Percentiles rank a stretch among this genome's conserved stretches.
Conservation (phyloP, 2,113 vertebrate genomes). For the Lepisosteus oculatus region DNA sequence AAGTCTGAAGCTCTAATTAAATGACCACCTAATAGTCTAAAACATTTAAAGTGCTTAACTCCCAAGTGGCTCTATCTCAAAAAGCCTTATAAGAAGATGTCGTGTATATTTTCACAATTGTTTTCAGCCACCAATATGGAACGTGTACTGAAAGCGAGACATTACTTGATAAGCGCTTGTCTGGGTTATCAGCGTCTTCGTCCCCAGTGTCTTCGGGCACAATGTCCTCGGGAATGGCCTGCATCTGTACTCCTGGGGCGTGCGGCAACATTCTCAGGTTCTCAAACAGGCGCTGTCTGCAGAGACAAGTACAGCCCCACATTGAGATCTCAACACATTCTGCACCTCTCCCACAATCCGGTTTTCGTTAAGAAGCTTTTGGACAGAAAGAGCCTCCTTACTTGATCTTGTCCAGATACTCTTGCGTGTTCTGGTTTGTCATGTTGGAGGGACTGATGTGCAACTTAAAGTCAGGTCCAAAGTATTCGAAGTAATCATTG, state of each 20-base stretch:
- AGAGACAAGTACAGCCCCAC: not conserved
- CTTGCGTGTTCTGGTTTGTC: slow-evolving; percentile 80
- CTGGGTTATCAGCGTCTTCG: slow-evolving; percentile 86
- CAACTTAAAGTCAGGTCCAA: slow-evolving; percentile 79
- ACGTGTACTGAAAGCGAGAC: not conserved
- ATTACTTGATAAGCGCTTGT: slow-evolving; percentile 92
- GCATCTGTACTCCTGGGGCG: slow-evolving; percentile 90
- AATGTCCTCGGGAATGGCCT: slow-evolving; percentile 85
- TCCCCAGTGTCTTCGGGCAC: slow-evolving; percentile 84
- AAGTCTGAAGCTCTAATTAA: too few relatives aligned
- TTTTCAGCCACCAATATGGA: too few relatives aligned
- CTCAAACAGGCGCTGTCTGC: slow-evolving; percentile 88
- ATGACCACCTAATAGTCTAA: too few relatives aligned
- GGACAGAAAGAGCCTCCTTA: slow-evolving; percentile 48
- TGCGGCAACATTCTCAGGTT: slow-evolving; percentile 92
- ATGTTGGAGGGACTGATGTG: slow-evolving; percentile 83
- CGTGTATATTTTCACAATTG: too few relatives aligned
- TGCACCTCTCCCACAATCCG: too few relatives aligned
- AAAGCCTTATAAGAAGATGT: too few relatives aligned
- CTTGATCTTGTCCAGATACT: slow-evolving; percentile 84
- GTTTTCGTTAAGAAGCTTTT: too few relatives aligned
- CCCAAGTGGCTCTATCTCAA: too few relatives aligned
- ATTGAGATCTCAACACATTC: too few relatives aligned
- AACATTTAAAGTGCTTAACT: too few relatives aligned
- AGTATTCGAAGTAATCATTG: slow-evolving; percentile 83